Percentiles rank a stretch among this genome's conserved stretches.
Evolutionary conservation across 2,888 invertebrate genomes (phyloP).

Genomic region (Meloe dianella): DNA sequence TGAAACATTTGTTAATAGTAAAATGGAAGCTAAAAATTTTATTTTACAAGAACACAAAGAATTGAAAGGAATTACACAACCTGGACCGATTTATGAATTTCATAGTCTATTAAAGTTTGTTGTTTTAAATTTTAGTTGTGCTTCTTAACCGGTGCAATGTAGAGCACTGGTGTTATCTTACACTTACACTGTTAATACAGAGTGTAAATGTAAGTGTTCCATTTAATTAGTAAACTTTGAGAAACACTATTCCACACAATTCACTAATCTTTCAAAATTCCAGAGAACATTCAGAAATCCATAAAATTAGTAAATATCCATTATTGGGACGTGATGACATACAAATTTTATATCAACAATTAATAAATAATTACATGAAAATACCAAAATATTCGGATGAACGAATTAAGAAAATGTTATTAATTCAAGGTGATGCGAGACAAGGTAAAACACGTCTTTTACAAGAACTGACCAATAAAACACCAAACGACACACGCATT

Average conservation of each 20-base stretch:
- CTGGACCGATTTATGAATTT: slow-evolving; percentile 72
- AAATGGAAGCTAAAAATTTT: slow-evolving; percentile 67
- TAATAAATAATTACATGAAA: slow-evolving; percentile 36
- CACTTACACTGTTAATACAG: no score
- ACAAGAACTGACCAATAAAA: slow-evolving; percentile 63
- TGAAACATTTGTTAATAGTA: slow-evolving; percentile 70
- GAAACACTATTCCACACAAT: no score
- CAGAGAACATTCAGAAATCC: slow-evolving; percentile 21
- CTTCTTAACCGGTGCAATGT: no score
- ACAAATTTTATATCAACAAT: slow-evolving; percentile 42
- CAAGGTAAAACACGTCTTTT: slow-evolving; percentile 69
- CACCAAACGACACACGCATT: slow-evolving; percentile 56
- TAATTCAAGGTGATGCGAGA: slow-evolving; percentile 63
- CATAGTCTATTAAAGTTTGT: slow-evolving; percentile 49
- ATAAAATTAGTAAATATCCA: slow-evolving; percentile 52
- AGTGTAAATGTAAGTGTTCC: no score
- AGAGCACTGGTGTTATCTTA: no score
- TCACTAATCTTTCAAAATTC: no score
- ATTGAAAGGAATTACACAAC: slow-evolving; percentile 58
- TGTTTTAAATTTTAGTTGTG: neutral
- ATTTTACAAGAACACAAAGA: slow-evolving; percentile 63
- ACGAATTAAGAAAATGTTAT: slow-evolving; percentile 43
- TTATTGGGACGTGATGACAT: slow-evolving; percentile 62
- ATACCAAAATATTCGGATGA: neutral
- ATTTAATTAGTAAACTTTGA: no score